Base-by-base conservation (phyloP, 1,140 invertebrate genomes). In the Stegodyphus mimosarum region DNA sequence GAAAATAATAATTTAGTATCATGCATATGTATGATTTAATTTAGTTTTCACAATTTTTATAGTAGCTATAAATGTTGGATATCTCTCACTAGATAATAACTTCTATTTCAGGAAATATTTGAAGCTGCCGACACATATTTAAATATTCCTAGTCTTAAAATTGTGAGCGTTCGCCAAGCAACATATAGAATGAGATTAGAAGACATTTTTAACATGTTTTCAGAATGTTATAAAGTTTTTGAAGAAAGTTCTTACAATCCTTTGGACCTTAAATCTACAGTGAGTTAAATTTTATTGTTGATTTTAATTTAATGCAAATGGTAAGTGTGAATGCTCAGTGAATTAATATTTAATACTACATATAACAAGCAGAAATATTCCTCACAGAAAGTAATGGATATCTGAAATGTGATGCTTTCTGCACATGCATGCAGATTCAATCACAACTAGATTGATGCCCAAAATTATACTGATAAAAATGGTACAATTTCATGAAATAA, bases 181-280 rank as follows among this genome's bases (percentile, higher is more conserved):
- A 7, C 10, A 18, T 72, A 63, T 51, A 78, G 18, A 52, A 52
- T 51, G 63, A 70, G 83, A 72, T 72, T 86, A 72, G 17, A 64
- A 33, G 60, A 72, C 5, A 33, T 86, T 33, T 15, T 63, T n/a
- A 71, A 66, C 33, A 13, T 5, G 51, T 86, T 86, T 72, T 33
- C n/a, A 55, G 18, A 77, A 78, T 15, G 15, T 15, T 86, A 77
- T 71, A 15, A 63, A 17, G n/a, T 78, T 51, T 86, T 86, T 86
- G 74, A 71, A 52, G 7, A 64, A 10, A 63, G 74, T 60, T 15
- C 66, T 13, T 86, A 78, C 64, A 66, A 86, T 78, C 52, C 60
- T 13, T 55, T 86, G 48, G 74, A 86, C 55, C 49, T 86, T 49
- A 11, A 77, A 2, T 71, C 66, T n/a, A 48, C 17, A 33, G 80